Conservation (phyloP, 2,888 invertebrate genomes). For the Trypoxylon attenuatum region DNA sequence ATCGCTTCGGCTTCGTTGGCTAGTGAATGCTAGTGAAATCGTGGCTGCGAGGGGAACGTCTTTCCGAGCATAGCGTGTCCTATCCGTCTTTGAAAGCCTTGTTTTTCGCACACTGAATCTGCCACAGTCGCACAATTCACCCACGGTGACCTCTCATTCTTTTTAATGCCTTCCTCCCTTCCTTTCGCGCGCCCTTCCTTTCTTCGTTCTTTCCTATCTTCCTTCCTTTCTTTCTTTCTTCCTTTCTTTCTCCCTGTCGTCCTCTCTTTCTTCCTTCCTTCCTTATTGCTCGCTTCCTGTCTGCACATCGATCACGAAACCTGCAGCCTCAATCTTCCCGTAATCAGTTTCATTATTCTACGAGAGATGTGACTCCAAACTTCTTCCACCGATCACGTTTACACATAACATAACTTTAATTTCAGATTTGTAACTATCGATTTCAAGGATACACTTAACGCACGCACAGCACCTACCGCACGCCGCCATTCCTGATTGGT, state of each 20-base stretch:
- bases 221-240: no score
- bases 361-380: background rate
- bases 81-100: background rate
- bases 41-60: constrained; percentile 19
- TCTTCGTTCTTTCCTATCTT: no score
- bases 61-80: constrained; percentile 34
- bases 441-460: background rate
- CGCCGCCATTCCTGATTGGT: background rate
- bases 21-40: constrained; percentile 13
- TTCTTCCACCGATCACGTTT: background rate
- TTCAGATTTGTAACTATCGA: constrained; percentile 9
- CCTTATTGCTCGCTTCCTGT: constrained; percentile 12
- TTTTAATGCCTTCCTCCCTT: no score
- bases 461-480: background rate
- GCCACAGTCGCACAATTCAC: constrained; percentile 25
- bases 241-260: no score
- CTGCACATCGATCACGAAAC: constrained; percentile 36
- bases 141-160: constrained; percentile 14
- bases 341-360: constrained; percentile 12
- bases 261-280: no score
- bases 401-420: background rate
- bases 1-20: background rate
- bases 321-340: constrained; percentile 13
- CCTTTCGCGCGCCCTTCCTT: background rate
- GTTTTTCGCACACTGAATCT: background rate